Base-by-base conservation (phyloP, 2,113 vertebrate species). In the Lanius collurio region DNA sequence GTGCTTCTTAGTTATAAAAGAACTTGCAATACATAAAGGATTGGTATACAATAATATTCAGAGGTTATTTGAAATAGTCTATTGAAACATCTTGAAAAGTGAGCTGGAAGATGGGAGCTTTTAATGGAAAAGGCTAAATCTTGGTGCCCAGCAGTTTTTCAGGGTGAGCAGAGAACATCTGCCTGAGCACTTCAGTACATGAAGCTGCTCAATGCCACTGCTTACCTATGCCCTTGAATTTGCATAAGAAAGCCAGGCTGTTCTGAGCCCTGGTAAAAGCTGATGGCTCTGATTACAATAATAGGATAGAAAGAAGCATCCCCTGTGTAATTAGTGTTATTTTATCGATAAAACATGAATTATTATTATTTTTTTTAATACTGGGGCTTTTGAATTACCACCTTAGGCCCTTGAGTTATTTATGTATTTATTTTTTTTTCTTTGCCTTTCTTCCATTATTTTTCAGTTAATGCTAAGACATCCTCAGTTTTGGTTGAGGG, bases 141-240 rank as follows among this genome's bases (percentile, higher is more conserved):
- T 33, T 35, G 41, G n/a, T 89, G 80, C 41, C n/a, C 28, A 13
- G 73, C 49, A 22, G 46, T 65, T 87, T 37, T 77, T n/a, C 63
- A 84, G 63, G 18, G 44, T 73, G 63, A 60, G 17, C 64, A 49
- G 13, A 4, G 23, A 41, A 31, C 81, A 59, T 44, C 56, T 95
- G 76, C 35, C 46, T 44, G 71, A 64, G 85, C 13, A 2, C 80
- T 31, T 63, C 55, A 65, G 62, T 27, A n/a, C 23, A 7, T 13
- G 62, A 50, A 37, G 30, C 1, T 7, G 44, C 64, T 94, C 87
- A 74, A 22, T 94, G 90, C 71, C 23, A 3, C n/a, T 89, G 83
- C 71, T 79, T 81, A 57, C 85, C 56, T 90, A 3, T 78, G 83
- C 28, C 93, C 94, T 94, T 96, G 74, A 55, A 13, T 83, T 52